phyloP scores from a whole-genome alignment of 2,113 vertebrate species.

The Otus sunia region DNA sequence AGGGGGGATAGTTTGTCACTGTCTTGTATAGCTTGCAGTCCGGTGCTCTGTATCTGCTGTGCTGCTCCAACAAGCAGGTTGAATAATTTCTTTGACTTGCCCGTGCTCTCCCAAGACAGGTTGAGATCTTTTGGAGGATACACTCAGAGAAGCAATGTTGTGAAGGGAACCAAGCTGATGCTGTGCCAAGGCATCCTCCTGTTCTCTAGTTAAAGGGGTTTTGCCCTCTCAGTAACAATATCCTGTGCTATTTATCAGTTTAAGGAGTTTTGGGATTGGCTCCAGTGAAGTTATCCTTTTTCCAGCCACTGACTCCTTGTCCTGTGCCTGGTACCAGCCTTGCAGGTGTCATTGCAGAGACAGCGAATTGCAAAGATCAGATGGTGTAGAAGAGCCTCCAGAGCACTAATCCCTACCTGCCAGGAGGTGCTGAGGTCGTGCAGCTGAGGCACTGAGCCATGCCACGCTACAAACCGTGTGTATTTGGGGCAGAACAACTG shows the following conservation, averaged over 20 bases:
- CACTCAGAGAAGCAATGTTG: not conserved
- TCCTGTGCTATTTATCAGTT: not conserved
- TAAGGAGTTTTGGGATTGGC: not conserved
- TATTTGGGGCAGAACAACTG: not conserved
- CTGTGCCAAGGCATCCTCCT: not conserved
- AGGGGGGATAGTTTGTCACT: rapidly evolving
- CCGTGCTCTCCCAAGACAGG: not conserved
- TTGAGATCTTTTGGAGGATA: not conserved
- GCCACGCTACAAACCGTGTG: not conserved
- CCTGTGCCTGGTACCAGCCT: not conserved
- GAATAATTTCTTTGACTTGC: not conserved
- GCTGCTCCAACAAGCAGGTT: not conserved
- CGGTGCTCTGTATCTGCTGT: not conserved
- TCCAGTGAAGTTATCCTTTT: not conserved
- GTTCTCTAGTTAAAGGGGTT: too few relatives aligned
- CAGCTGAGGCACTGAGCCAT: not conserved
- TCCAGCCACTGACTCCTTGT: not conserved
- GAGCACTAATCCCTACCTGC: not conserved
- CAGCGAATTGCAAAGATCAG: rapidly evolving
- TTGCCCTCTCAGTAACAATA: not conserved
- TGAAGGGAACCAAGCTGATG: not conserved
- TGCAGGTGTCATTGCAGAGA: not conserved
- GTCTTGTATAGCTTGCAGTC: not conserved
- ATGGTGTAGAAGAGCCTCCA: not conserved
- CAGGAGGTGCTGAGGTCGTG: rapidly evolving